Base-by-base conservation (phyloP, 92 coral and sea anemone genomes). In the Palythoa grandiflora region DNA sequence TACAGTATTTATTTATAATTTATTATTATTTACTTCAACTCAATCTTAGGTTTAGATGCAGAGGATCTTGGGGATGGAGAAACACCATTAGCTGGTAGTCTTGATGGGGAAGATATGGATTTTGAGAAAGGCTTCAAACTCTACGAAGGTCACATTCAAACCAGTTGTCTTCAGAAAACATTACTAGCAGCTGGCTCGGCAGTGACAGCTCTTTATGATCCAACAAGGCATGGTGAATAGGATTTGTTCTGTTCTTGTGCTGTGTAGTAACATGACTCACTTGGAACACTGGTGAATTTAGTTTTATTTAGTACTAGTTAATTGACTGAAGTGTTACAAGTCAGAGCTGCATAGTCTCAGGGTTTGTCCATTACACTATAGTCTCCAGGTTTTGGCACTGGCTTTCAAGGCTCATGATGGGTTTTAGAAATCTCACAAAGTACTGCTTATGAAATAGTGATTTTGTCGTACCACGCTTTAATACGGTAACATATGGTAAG, bases 171-270 rank as follows among this genome's bases (percentile, higher is more conserved):
- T 75, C 99, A 97, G 83, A 95, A 94, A 75, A 89, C 88, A 5
- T 72, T 95, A 47, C 84, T 97, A 40, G 91, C 99, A 54, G 89
- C 89, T 61, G 98, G 99, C 12, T 97, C 98, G 48, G 98, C 98
- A 10, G 48, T 95, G 3, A 90, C 93, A 86, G 98, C 97, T 1
- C 80, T 95, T 59, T 92, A 91, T 85, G 91, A 97, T 88, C 99
- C 99, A 35, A 91, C 90, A 66, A 80, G 99, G 68, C 93, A 89
- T 71, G 98, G 98, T 95, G 71, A 65, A 71, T 52, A 78, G n/a
- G 9, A 44, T 9, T 37, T 53, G 47, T 6, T 9, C 9, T 44
- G 47, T 16, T 3, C 44, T 66, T 66, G 72, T 55, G 0, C 2
- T 9, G 0, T 0, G 28, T 28, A 55, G 36, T 20, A 28, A 6